Conservation (phyloP, 1,140 invertebrate genomes). For the Phthorimaea operculella region DNA sequence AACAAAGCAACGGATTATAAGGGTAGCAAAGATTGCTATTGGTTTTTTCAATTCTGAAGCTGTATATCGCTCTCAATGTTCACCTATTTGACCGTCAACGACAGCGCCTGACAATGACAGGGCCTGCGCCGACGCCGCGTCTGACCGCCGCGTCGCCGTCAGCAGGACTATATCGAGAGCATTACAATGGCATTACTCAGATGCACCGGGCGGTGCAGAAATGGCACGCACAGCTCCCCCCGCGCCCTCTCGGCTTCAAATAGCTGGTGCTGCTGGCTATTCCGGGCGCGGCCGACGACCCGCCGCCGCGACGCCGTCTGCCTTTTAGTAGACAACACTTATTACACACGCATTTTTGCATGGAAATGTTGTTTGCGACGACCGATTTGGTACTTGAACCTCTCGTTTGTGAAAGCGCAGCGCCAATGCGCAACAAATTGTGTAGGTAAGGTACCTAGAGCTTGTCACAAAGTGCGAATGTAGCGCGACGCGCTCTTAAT, state of each 20-base stretch:
- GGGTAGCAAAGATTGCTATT: no score
- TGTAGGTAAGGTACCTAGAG: no score
- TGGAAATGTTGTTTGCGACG: constrained; percentile 25
- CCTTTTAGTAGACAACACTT: constrained; percentile 61
- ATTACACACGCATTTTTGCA: constrained; percentile 59
- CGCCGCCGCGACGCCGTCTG: constrained; percentile 66
- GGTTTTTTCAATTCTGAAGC: no score
- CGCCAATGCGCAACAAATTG: no score
- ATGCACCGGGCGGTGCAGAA: constrained; percentile 63
- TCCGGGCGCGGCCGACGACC: constrained; percentile 64
- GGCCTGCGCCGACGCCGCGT: constrained; percentile 46
- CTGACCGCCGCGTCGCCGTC: constrained; percentile 33
- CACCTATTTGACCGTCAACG: no score
- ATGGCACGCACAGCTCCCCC: constrained; percentile 55
- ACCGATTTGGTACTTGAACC: no score
- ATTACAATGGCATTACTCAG: constrained; percentile 67
- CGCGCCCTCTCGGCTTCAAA: constrained; percentile 49
- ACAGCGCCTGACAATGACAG: background rate
- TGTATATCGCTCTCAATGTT: no score
- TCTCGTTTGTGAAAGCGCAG: no score
- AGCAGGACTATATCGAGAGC: constrained; percentile 57
- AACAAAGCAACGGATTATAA: no score
- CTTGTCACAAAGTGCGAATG: no score
- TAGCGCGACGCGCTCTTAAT: no score
- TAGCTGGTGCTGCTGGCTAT: constrained; percentile 62